These are phyloP conservation scores for Drosophila mimetica DNA, from an alignment of 2,888 invertebrate species.

Conservation along the genomic window DNA sequence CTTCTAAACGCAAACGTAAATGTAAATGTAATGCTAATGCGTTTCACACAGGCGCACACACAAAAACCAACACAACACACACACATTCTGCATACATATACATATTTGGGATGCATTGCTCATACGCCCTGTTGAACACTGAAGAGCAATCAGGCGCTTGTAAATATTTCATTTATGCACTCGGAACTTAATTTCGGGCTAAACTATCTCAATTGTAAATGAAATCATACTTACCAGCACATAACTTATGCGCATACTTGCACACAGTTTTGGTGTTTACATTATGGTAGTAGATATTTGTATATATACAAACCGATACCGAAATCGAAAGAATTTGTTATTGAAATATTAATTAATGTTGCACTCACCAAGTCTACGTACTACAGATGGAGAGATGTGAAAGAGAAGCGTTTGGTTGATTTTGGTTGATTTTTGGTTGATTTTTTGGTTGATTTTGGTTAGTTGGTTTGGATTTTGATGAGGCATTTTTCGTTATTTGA, in stretches of 20 bases:
- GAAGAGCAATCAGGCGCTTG: conserved; percentile 33
- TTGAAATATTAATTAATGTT: conserved; percentile 42
- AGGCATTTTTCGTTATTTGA: conserved; percentile 49
- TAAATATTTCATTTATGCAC: conserved; percentile 56
- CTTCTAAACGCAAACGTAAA: conserved; percentile 4
- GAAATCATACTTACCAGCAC: conserved; percentile 35
- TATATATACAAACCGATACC: conserved; percentile 19
- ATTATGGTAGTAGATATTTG: neutral
- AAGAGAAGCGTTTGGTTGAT: conserved; percentile 65
- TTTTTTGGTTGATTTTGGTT: conserved; percentile 31
- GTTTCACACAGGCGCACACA: conserved; percentile 20
- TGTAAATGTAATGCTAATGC: conserved; percentile 43
- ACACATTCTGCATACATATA: conserved; percentile 3
- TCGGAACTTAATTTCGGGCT: conserved; percentile 56
- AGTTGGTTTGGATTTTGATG: conserved; percentile 55
- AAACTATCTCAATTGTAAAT: conserved; percentile 53
- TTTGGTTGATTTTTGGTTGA: conserved; percentile 41
- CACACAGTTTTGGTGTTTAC: neutral
- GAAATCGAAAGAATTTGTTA: conserved; percentile 22
- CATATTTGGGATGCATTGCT: conserved; percentile 29
- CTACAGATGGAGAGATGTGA: conserved; percentile 71
- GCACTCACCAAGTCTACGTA: conserved; percentile 77
- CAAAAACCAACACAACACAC: conserved; percentile 3
- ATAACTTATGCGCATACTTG: conserved; percentile 9
- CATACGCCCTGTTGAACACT: conserved; percentile 44